These are phyloP conservation scores for Mya arenaria DNA, from an alignment of 1,140 invertebrate genomes.

Conservation along the genomic window DNA sequence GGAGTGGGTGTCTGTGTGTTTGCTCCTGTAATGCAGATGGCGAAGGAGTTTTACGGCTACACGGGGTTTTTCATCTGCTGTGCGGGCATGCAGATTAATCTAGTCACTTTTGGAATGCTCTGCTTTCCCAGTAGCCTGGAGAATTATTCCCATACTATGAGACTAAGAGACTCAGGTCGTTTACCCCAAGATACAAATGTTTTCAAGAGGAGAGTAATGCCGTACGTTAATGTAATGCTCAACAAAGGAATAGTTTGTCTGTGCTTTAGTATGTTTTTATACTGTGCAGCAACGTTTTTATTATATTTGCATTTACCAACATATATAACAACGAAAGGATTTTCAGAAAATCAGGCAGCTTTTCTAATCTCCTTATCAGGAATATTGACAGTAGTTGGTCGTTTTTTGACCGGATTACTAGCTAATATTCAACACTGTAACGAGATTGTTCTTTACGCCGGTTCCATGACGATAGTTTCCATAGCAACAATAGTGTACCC, in stretches of 20 bases:
- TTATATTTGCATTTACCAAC: background rate
- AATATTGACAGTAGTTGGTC: constrained; percentile 5
- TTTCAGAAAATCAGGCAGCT: background rate
- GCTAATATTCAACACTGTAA: background rate
- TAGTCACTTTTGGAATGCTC: constrained; percentile 32
- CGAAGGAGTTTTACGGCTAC: constrained; percentile 33
- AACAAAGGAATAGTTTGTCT: constrained; percentile 30
- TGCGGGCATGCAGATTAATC: constrained; percentile 21
- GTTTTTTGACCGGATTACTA: constrained; percentile 14
- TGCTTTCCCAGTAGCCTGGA: constrained; percentile 45
- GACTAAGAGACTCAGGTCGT: no score
- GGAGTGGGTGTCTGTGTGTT: constrained; percentile 39
- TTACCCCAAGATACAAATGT: no score
- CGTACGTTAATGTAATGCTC: background rate
- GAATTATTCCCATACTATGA: background rate
- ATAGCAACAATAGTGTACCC: constrained; percentile 19
- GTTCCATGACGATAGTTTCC: background rate
- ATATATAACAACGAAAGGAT: background rate
- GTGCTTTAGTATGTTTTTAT: background rate
- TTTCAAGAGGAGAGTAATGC: background rate
- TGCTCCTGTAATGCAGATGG: constrained; percentile 28
- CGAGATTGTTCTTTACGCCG: constrained; percentile 2
- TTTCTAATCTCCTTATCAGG: constrained; percentile 22
- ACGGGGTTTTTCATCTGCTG: constrained; percentile 46
- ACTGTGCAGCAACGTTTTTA: background rate